Percentiles rank a stretch among this genome's conserved stretches.
Conservation (phyloP, 2,797 vertebrate genomes). For the Silurus lanzhouensis region DNA sequence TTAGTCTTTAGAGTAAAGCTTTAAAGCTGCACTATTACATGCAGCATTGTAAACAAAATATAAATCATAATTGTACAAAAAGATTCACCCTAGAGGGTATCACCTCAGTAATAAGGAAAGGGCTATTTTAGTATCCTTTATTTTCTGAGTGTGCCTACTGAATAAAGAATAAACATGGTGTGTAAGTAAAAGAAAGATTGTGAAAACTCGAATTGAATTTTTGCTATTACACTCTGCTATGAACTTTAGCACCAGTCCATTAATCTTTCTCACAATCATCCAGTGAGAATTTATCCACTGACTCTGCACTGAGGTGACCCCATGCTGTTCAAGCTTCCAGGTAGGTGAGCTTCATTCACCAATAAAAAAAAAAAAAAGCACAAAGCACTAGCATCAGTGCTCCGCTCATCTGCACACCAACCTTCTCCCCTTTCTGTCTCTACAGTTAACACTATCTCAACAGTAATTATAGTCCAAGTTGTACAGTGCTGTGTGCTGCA, state of each 20-base stretch:
- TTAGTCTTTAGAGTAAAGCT: neutral
- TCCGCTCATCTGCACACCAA: slow-evolving; percentile 18
- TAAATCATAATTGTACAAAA: neutral
- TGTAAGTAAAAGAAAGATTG: neutral
- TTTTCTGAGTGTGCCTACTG: neutral
- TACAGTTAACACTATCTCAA: slow-evolving; percentile 43
- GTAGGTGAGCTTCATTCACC: slow-evolving; percentile 31
- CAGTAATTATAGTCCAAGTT: slow-evolving; percentile 47
- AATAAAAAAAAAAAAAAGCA: slow-evolving; percentile 1
- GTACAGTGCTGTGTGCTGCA: slow-evolving; percentile 32
- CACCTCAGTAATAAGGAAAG: neutral
- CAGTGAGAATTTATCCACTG: slow-evolving; percentile 35
- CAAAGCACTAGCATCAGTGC: neutral
- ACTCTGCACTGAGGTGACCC: slow-evolving; percentile 37
- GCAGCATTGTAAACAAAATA: neutral
- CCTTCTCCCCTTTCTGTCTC: slow-evolving; percentile 7
- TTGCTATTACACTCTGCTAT: slow-evolving; percentile 3
- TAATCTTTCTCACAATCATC: slow-evolving; percentile 36
- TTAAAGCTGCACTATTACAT: neutral
- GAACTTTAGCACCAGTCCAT: slow-evolving; percentile 39
- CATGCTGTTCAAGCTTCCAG: slow-evolving; percentile 42
- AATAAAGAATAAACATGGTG: neutral
- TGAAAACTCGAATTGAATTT: neutral
- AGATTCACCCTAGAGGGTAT: neutral
- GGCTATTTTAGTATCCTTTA: neutral